Evolutionary conservation across 2,888 invertebrate species (phyloP), one percentile per base, ranked within the genome.

Genomic region (Drepana falcataria): DNA sequence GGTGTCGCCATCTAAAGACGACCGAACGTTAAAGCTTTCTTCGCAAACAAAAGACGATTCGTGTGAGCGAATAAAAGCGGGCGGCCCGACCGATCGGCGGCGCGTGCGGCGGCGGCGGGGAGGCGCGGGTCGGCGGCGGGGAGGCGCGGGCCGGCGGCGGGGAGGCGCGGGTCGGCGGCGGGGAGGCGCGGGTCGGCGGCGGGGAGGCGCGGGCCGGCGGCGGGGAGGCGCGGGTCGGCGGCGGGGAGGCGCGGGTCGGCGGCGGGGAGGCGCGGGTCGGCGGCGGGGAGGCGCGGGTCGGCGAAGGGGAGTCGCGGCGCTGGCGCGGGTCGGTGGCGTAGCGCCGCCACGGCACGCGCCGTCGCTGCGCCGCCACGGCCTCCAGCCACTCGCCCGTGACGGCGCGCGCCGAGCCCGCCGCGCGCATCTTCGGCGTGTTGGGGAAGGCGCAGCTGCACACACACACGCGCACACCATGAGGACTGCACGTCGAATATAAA

Each of bases 391-490:
- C 92, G 61, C 93, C 94, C 35, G 81, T 93, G 2, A 95, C 94
- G 55, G 94, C 96, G 53, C 85, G 84, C 60, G 93, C 93, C 1
- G 93, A 91, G 61, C 72, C 73, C 57, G 93, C 93, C 35, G 55
- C 51, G 33, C 61, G 92, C 78, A 95, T 95, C 83, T 98, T 98
- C 3, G 98, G 98, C 3, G 98, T 98, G 81, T 96, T 96, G 3
- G 93, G 88, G 85, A 97, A 97, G 7, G 98, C 97, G 87, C 97
- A 98, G 49, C 97, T 97, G 82, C 4, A 4, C 35, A 53, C 35
- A 48, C 21, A 49, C 21, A 35, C 21, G 6, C 47, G 6, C n/a
- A 48, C 54, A 48, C 35, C 2, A 1, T 40, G 7, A 40, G 5
- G 2, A 40, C 4, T 40, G 7, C 40, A n/a, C n/a, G n/a, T n/a